Evolutionary conservation across 2,113 vertebrate species (phyloP).

Genomic region (Micromys minutus): DNA sequence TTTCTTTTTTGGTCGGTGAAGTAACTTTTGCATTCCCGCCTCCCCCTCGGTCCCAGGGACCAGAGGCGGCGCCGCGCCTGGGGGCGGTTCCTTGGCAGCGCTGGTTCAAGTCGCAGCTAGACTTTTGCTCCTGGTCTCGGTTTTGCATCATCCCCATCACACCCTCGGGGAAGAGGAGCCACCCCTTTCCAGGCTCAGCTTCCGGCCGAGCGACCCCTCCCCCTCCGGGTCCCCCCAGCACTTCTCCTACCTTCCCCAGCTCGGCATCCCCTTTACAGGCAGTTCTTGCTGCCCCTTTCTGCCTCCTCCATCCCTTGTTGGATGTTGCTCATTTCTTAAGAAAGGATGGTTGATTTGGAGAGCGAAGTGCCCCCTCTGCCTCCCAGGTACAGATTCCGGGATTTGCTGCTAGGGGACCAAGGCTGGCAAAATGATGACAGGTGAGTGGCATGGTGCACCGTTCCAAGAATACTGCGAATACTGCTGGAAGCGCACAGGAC

Average conservation of each 20-base stretch:
- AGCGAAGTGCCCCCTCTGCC: constrained; percentile 94
- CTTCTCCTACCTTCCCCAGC: neutral
- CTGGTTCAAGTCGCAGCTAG: constrained; percentile 55
- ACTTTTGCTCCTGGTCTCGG: constrained; percentile 74
- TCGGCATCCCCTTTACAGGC: neutral
- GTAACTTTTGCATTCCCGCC: constrained; percentile 74
- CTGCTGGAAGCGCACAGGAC: neutral
- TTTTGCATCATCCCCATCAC: constrained; percentile 73
- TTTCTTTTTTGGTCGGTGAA: constrained; percentile 10
- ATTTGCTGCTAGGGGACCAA: constrained; percentile 95
- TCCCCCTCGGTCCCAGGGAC: constrained; percentile 57
- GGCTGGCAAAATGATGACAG: constrained; percentile 94
- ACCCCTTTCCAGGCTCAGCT: constrained; percentile 54
- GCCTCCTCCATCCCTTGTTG: neutral
- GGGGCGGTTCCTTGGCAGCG: constrained; percentile 72
- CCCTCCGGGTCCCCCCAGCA: neutral
- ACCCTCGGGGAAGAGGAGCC: constrained; percentile 40
- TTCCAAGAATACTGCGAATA: rapidly evolving
- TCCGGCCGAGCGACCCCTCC: constrained; percentile 60
- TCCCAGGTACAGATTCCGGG: constrained; percentile 93
- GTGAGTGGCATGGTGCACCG: constrained; percentile 77
- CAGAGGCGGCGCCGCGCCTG: constrained; percentile 72
- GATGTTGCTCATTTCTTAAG: constrained; percentile 36
- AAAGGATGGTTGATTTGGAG: constrained; percentile 91
- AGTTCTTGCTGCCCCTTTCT: neutral